A percentile compares a stretch with the other conserved stretches of the same genome.
phyloP scores from a whole-genome alignment of 2,113 vertebrate genomes.

The Pygoscelis adeliae region DNA sequence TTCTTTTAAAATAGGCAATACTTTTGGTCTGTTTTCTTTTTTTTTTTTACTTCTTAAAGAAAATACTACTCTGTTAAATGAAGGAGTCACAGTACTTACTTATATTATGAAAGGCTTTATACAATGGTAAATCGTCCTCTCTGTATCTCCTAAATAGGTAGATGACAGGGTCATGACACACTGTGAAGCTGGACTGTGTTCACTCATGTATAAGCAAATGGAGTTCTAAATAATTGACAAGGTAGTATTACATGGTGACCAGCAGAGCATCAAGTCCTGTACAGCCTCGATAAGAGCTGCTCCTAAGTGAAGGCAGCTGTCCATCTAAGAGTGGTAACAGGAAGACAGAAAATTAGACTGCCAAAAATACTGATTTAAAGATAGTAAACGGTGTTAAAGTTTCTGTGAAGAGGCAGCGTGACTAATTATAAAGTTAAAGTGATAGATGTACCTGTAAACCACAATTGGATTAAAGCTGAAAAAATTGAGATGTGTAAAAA shows the following conservation, averaged over 20 bases:
- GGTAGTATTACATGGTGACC: not conserved
- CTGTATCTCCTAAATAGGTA: not conserved
- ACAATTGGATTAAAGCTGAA: not conserved
- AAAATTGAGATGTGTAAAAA: not conserved
- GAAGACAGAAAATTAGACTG: conserved; percentile 52
- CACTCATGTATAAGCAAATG: not conserved
- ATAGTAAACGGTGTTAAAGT: not conserved
- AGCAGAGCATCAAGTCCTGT: not conserved
- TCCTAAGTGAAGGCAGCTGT: conserved; percentile 22
- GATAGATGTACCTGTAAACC: not conserved
- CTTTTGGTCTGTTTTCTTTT: not conserved
- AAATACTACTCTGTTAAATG: not conserved
- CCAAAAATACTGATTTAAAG: conserved; percentile 24
- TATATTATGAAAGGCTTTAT: not conserved
- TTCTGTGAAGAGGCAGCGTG: not conserved
- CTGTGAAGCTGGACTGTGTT: not conserved
- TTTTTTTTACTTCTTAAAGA: not conserved
- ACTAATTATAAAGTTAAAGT: not conserved
- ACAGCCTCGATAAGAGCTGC: not conserved
- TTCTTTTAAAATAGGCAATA: not conserved
- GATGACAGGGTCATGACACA: not conserved
- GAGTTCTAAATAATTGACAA: not conserved
- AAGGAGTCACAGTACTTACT: not conserved
- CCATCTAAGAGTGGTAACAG: not conserved
- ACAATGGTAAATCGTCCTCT: not conserved